These are phyloP conservation scores for Merodon equestris DNA, from an alignment of 2,888 invertebrate genomes.

Conservation along the genomic window DNA sequence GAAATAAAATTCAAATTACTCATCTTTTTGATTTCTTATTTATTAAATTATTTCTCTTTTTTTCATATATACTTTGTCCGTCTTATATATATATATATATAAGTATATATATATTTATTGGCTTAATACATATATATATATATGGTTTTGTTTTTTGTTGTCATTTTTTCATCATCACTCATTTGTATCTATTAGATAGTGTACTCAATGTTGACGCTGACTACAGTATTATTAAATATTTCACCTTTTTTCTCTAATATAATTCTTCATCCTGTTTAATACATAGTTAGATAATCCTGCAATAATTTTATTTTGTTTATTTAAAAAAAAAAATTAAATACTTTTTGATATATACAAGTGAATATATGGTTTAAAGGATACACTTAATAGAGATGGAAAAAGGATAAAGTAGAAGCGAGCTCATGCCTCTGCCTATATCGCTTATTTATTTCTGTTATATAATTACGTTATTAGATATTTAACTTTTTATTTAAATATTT, in stretches of 20 bases:
- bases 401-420: too few relatives aligned
- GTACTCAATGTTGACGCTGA: slow-evolving; percentile 63
- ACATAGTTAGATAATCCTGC: slow-evolving; percentile 73
- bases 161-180: slow-evolving; percentile 41
- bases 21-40: slow-evolving; percentile 35
- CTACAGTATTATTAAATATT: slow-evolving; percentile 54
- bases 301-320: slow-evolving; percentile 70
- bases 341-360: slow-evolving; percentile 68
- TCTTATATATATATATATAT: slow-evolving; percentile 47
- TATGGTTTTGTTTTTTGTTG: slow-evolving; percentile 13
- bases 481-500: too few relatives aligned
- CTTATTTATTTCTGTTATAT: too few relatives aligned
- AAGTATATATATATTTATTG: too few relatives aligned
- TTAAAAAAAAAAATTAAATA: slow-evolving; percentile 70
- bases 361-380: slow-evolving; percentile 49
- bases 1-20: too few relatives aligned
- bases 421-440: too few relatives aligned
- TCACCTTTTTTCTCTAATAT: slow-evolving; percentile 49
- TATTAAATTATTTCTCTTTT: slow-evolving; percentile 63
- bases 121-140: slow-evolving; percentile 10
- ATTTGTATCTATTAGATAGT: slow-evolving; percentile 62
- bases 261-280: slow-evolving; percentile 41
- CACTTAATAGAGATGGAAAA: slow-evolving; percentile 18
- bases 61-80: slow-evolving; percentile 62
- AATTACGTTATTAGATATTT: too few relatives aligned